Conservation (phyloP, 1,140 invertebrate genomes). For the Orchestia grillus region DNA sequence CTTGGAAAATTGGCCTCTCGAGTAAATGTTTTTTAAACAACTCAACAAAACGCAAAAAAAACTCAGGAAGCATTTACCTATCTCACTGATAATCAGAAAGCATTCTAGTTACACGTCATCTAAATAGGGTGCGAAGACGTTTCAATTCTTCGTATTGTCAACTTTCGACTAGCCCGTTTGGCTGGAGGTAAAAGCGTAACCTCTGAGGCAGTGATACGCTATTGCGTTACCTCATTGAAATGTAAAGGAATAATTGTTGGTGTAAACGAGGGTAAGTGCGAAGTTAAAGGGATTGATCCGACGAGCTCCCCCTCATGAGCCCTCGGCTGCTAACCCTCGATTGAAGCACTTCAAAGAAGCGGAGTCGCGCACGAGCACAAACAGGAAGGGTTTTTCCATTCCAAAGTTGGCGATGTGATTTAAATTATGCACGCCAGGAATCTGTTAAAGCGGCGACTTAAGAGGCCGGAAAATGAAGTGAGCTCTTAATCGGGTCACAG, state of each 20-base stretch:
- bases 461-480: constrained; percentile 49
- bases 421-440: constrained; percentile 48
- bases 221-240: not conserved
- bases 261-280: constrained; percentile 28
- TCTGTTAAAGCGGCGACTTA: constrained; percentile 53
- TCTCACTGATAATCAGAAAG: too few species aligned
- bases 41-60: not conserved
- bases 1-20: not conserved
- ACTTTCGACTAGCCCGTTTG: not conserved
- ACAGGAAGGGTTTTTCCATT: constrained; percentile 55
- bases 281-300: not conserved
- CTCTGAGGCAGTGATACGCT: not conserved
- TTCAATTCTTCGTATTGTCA: not conserved
- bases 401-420: constrained; percentile 50
- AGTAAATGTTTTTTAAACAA: not conserved
- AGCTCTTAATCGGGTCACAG: constrained; percentile 47
- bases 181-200: not conserved
- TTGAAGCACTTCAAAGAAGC: constrained; percentile 52
- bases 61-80: not conserved
- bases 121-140: not conserved
- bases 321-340: constrained; percentile 32
- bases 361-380: constrained; percentile 49
- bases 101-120: not conserved
- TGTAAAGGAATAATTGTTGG: constrained; percentile 17
- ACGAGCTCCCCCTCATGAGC: not conserved